These are phyloP conservation scores for Oenanthe oenanthe DNA, from an alignment of 2,113 vertebrate genomes.

Conservation along the genomic window DNA sequence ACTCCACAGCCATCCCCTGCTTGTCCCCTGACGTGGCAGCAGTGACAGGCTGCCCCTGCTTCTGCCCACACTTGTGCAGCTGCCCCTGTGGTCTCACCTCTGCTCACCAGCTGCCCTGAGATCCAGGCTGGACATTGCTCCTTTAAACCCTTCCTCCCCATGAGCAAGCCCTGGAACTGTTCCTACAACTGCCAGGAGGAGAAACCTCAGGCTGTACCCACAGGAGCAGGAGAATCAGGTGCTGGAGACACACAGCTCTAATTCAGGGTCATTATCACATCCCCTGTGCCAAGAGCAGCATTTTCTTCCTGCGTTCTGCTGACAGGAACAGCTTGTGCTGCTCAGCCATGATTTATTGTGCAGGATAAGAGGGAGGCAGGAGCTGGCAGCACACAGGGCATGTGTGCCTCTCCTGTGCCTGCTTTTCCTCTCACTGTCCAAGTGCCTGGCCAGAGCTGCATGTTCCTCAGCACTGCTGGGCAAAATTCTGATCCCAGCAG, in stretches of 20 bases:
- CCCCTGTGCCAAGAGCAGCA: neutral
- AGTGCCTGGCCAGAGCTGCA: neutral
- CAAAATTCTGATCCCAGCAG: neutral
- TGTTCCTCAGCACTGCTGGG: neutral
- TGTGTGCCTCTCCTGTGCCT: neutral
- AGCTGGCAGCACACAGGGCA: neutral
- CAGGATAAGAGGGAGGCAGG: neutral
- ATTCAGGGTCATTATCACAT: constrained; percentile 45
- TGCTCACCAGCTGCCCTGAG: neutral
- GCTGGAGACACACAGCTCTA: neutral
- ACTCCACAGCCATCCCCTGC: no score
- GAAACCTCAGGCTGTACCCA: neutral
- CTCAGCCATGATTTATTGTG: constrained; percentile 31
- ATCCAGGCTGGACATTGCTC: neutral
- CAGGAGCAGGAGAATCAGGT: constrained; percentile 10
- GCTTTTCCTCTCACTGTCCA: neutral
- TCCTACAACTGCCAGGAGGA: neutral
- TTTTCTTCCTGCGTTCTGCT: neutral
- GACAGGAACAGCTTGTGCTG: constrained; percentile 64
- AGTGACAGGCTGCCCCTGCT: neutral
- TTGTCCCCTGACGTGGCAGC: neutral
- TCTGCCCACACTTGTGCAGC: neutral
- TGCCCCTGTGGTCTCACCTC: neutral
- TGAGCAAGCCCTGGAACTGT: neutral
- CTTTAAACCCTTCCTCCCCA: neutral